Base-by-base conservation (phyloP, 2,113 vertebrate species). In the Quiscalus mexicanus region DNA sequence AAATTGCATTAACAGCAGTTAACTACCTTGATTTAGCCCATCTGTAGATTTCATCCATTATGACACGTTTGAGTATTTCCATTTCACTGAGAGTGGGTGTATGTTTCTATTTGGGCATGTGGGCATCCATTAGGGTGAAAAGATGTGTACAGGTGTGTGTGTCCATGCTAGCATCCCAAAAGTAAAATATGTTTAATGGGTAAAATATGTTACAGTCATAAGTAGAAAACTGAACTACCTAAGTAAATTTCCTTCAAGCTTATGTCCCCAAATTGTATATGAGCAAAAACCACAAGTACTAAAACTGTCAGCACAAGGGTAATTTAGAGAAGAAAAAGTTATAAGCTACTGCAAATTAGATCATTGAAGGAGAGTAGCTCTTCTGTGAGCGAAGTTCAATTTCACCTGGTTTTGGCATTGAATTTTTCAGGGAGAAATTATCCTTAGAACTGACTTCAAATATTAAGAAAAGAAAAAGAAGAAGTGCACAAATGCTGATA, bases 341-440 rank as follows among this genome's bases (percentile, higher is more conserved):
- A 89, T 59, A 77, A 92, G 30, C 9, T 93, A 67, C 53, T 55
- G 50, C 31, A 95, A 91, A 95, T 93, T 85, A 80, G 10, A 91
- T 25, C 0, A 0, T 14, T 49, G 82, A 80, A 80, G 63, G 19
- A 93, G 30, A 91, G 24, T 47, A 64, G 20, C 4, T 91, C 37
- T 79, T 52, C 50, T 80, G 20, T 74, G 39, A 90, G 33, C 87
- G 45, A 94, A 88, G 60, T 64, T 60, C 19, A 67, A 31, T 95
- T 96, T 90, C 80, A 84, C 28, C 60, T 84, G 28, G 30, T 11
- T 80, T 83, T 91, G 53, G 23, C n/a, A 80, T 4, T 55, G 35
- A 59, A 74, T 67, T 94, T 91, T 93, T 91, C 67, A 91, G 39
- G 47, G 59, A 79, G 39, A 77, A 91, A 88, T 88, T 45, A 59